Evolutionary conservation across 2,888 invertebrate species (phyloP), one percentile per base, ranked within the genome.

Genomic region (Bellardia bayeri): DNA sequence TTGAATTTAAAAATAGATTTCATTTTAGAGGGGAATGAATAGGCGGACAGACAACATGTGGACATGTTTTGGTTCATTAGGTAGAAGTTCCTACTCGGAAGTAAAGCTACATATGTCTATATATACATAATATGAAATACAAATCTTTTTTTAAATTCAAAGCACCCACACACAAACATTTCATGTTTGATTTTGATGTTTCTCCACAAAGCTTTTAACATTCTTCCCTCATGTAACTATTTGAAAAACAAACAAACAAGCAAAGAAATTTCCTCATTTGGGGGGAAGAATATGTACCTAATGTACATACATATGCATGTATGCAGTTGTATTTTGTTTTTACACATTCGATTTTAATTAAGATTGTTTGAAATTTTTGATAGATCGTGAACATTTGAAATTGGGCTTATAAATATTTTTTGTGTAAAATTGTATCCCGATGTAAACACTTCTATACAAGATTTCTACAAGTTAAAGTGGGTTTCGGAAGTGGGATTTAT

Each of bases 11-110:
- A 83, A 83, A 83, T 83, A 83, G 64, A 54, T 16, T 63, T 66
- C 23, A 16, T 14, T 33, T 37, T 9, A 66, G 58, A 40, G 68
- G 49, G 30, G 66, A 58, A 54, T n/a, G 14, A 23, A 68, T 30
- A 40, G 33, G 14, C 30, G 37, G 14, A 7, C 68, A 49, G 30
- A 14, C 49, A 58, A 61, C 68, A 56, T 42, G 33, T 63, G 23
- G 23, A 51, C 13, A 49, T 51, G 45, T 63, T 81, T 69, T 13
- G 23, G 16, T 51, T 61, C 49, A 49, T 54, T 33, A 45, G 13
- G 69, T 23, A 75, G 80, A 75, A 69, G 63, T 66, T 85, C 54
- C 61, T 74, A 63, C 14, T 78, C 82, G 82, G 82, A 86, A 78
- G 82, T 86, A 68, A 37, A 9, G 45, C 45, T 13, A 45, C 13